Evolutionary conservation across 2,888 invertebrate species (phyloP), one percentile per base, ranked within the genome.

Genomic region (Euzophera pinguis): DNA sequence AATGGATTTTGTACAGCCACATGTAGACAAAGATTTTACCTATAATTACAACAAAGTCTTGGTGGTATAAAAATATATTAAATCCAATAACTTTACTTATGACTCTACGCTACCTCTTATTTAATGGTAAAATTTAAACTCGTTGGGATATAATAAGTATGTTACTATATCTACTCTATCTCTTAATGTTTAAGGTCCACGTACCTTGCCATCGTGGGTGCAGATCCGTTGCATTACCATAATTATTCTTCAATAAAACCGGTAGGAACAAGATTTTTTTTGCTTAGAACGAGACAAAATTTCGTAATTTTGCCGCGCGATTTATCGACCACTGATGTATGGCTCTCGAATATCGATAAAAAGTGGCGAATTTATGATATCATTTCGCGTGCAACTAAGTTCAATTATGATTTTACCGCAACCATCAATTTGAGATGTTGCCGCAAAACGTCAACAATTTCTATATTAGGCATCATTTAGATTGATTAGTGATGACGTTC

Each of bases 201-300:
- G n/a, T 59, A 12, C 5, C 42, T 3, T 42, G 41, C 27, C 22
- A 27, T 12, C 2, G 13, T 29, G 43, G 29, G 43, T 29, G 13
- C 43, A 43, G 29, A 43, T 5, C 3, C 22, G 13, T 13, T 29
- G 43, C 60, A 60, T 61, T 63, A 69, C 70, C 70, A 73, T 72
- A 73, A 73, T 73, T 72, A 72, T 73, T 69, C 64, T 16, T 52
- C 62, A 57, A 67, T 57, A 58, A 43, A 63, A 72, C 73, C 67
- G 70, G 75, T 75, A 55, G 35, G 22, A 35, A 17, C 32, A 53
- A 41, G 53, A n/a, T 41, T 48, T 73, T 76, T 38, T 73, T 75
- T 73, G 67, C 54, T 69, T 67, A 70, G 67, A 64, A 53, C 59
- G 54, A 48, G 53, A 49, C 55, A 59, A 56, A 57, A 62, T 61